Evolutionary conservation across 2,797 vertebrate genomes (phyloP), one percentile per base, ranked within the genome.

Genomic region (Tadarida brasiliensis): DNA sequence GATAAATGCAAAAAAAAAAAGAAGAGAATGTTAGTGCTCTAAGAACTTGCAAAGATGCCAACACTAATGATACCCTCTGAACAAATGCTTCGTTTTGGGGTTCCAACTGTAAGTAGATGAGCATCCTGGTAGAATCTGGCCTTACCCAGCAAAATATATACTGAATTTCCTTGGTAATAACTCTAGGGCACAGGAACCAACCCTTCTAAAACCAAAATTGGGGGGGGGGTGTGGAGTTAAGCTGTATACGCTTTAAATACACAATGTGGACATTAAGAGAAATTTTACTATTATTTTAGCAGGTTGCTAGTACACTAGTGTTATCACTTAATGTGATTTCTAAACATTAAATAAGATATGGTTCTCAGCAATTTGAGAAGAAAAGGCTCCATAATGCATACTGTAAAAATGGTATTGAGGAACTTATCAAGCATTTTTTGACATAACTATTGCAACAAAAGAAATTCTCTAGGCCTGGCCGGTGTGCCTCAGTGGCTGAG

Each of bases 221-320:
- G 33, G 14, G 16, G 59, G 20, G 68, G 24, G 35, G 20, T 8
- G 33, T 2, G 9, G 9, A 3, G 65, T 49, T 47, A 82, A 89
- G 22, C 24, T 89, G 10, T 61, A 67, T 44, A 90, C 16, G 61
- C 73, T 39, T 61, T 91, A 59, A 89, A 56, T 78, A 83, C 65
- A 30, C 92, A 87, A 78, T 59, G 56, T 3, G 4, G 35, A 90
- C 51, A 83, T 30, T 44, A 84, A 94, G 19, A 89, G 12, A 94
- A 92, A 90, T 15, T 73, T 88, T 73, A 59, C 39, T 39, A 73
- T 73, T 90, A 83, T 90, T 95, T 90, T 80, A 87, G 22, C 54
- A 91, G 73, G 63, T 26, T 65, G 49, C 15, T 2, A 81, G 73
- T 17, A 15, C 19, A 7, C 0, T 0, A 65, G 11, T 10, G 7